phyloP scores from a whole-genome alignment of 1,140 invertebrate species.

The Drosophila ambigua region DNA sequence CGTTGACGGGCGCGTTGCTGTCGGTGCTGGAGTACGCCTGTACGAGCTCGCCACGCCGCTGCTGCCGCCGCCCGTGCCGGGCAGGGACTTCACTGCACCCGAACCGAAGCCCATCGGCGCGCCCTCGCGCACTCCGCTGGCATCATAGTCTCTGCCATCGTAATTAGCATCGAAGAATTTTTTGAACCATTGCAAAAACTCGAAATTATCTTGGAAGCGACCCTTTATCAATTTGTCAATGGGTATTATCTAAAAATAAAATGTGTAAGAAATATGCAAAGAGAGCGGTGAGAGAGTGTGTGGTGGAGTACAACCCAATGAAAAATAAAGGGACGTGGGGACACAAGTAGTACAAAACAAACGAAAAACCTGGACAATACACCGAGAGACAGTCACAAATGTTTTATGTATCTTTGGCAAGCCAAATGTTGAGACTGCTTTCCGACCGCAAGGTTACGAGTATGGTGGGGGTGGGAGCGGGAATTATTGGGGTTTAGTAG shows the following conservation, averaged over 20 bases:
- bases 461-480: no score
- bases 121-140: slow-evolving; percentile 92
- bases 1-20: slow-evolving; percentile 85
- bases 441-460: no score
- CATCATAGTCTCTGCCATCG: slow-evolving; percentile 95
- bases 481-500: no score
- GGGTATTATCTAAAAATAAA: slow-evolving; percentile 91
- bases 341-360: slow-evolving; percentile 12
- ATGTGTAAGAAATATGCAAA: slow-evolving; percentile 78
- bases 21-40: slow-evolving; percentile 57
- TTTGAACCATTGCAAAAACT: slow-evolving; percentile 99
- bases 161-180: slow-evolving; percentile 99
- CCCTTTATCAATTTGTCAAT: slow-evolving; percentile 96
- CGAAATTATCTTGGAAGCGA: slow-evolving; percentile 99
- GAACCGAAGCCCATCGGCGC: slow-evolving; percentile 90
- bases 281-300: slow-evolving; percentile 52
- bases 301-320: slow-evolving; percentile 45
- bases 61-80: slow-evolving; percentile 84
- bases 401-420: no score
- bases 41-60: slow-evolving; percentile 72
- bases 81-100: slow-evolving; percentile 84
- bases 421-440: no score
- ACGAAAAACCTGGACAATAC: slow-evolving; percentile 1
- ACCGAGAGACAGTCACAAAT: no score
- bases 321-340: slow-evolving; percentile 24